phyloP scores from a whole-genome alignment of 2,888 invertebrate genomes.

The Aphelenchoides bicaudatus region DNA sequence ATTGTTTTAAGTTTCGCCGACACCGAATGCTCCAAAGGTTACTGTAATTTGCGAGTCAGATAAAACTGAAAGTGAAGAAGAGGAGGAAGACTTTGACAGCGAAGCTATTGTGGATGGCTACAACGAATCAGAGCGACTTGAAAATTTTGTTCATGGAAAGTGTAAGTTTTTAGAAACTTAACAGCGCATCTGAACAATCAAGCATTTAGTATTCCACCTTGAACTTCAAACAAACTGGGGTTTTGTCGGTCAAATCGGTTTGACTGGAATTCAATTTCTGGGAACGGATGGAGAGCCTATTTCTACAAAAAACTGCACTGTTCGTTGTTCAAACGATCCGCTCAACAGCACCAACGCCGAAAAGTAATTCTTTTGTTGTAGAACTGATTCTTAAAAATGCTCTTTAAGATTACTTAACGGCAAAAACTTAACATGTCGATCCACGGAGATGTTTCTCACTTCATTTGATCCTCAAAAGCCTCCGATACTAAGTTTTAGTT shows the following conservation, averaged over 20 bases:
- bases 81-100: slow-evolving; percentile 15
- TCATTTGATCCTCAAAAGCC: slow-evolving; percentile 48
- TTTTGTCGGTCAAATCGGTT: slow-evolving; percentile 63
- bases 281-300: slow-evolving; percentile 61
- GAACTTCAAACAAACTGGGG: slow-evolving; percentile 65
- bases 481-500: slow-evolving; percentile 41
- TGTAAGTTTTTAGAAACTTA: neutral
- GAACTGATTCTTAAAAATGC: neutral
- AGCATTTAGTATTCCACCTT: slow-evolving; percentile 54
- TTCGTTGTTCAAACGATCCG: slow-evolving; percentile 28
- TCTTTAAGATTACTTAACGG: slow-evolving; percentile 68
- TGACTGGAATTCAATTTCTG: slow-evolving; percentile 64
- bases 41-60: slow-evolving; percentile 11
- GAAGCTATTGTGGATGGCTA: neutral
- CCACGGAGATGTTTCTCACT: slow-evolving; percentile 67
- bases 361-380: neutral
- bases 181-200: neutral
- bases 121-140: neutral
- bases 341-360: too few relatives aligned
- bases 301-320: slow-evolving; percentile 31
- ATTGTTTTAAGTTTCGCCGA: neutral
- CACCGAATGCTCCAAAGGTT: neutral
- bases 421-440: slow-evolving; percentile 70
- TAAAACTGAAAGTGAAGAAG: slow-evolving; percentile 12
- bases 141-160: slow-evolving; percentile 20